Base-by-base conservation (phyloP, 2,888 invertebrate genomes). In the Hofmannophila pseudospretella region DNA sequence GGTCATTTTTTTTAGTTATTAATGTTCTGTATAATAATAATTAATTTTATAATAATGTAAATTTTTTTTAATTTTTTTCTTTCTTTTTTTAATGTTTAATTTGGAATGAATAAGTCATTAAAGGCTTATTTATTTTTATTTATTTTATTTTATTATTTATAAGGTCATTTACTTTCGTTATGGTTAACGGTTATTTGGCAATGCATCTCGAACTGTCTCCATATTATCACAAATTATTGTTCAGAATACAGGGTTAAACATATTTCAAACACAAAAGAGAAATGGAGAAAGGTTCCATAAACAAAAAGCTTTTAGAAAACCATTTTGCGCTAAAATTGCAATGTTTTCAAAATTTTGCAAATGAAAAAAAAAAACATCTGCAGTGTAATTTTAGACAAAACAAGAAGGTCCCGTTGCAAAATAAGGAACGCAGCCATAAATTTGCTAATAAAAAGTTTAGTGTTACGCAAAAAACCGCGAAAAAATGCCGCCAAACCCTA, bases 361-460 rank as follows among this genome's bases (percentile, higher is more conserved):
- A 36, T 30, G 55, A 59, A 60, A 59, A 36, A 54, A 60, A 59
- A 60, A 74, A 68, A 58, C 73, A 76, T 73, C 66, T 75, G 76
- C 62, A 59, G 49, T 34, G 47, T 46, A 55, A 51, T 54, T 51
- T 51, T 67, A 69, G 63, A 78, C 72, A 78, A 76, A 64, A 54
- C 61, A 47, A 39, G 50, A 44, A 45, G 54, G 70, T 70, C 73
- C 79, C 78, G 76, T 79, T 79, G 73, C 71, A 47, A 62, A 73
- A 71, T 54, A 49, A 49, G 53, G 60, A 67, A 68, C 54, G 58
- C 56, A 49, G 49, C 51, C 66, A 61, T 76, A 77, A 75, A 71
- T 68, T 68, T 58, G 51, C 56, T 56, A 69, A 67, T 67, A 73
- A 70, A 73, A 75, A 64, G 57, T 53, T 59, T 58, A 57, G 56